A percentile compares a stretch with the other conserved stretches of the same genome.
These are phyloP conservation scores for Gila orcuttii DNA, from an alignment of 2,113 vertebrate genomes.

Conservation along the genomic window DNA sequence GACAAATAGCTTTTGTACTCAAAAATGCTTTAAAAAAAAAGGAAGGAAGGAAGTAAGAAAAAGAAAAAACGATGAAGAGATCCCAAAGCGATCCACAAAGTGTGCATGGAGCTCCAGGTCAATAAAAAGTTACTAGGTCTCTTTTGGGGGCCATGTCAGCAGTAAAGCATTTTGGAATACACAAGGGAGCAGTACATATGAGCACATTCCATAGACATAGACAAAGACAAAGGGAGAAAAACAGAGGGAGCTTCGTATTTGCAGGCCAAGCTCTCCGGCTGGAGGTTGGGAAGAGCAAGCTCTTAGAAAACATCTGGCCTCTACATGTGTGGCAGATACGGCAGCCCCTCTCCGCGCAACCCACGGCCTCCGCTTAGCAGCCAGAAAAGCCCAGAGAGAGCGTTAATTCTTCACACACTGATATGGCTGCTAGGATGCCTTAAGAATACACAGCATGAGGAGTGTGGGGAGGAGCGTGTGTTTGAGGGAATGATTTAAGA, in stretches of 20 bases:
- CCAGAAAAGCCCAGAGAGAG: constrained; percentile 62
- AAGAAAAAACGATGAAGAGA: background rate
- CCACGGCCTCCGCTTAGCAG: constrained; percentile 61
- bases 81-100: constrained; percentile 12
- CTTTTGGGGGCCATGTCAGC: constrained; percentile 3
- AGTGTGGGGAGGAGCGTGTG: constrained; percentile 8
- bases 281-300: constrained; percentile 17
- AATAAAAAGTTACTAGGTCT: constrained; percentile 36
- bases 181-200: constrained; percentile 11
- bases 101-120: constrained; percentile 16
- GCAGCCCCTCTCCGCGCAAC: background rate
- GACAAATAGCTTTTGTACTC: background rate
- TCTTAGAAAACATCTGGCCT: constrained; percentile 66
- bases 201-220: background rate
- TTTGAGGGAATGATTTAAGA: background rate
- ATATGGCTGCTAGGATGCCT: constrained; percentile 54
- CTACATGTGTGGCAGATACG: constrained; percentile 58
- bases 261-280: constrained; percentile 16
- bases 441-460: background rate
- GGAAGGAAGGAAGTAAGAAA: background rate
- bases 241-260: constrained; percentile 13
- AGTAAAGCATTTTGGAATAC: background rate
- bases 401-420: constrained; percentile 51
- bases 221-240: constrained; percentile 23
- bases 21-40: background rate